A percentile compares a stretch with the other conserved stretches of the same genome.
phyloP scores from a whole-genome alignment of 1,140 invertebrate genomes.

The Drosophila kepulauana region DNA sequence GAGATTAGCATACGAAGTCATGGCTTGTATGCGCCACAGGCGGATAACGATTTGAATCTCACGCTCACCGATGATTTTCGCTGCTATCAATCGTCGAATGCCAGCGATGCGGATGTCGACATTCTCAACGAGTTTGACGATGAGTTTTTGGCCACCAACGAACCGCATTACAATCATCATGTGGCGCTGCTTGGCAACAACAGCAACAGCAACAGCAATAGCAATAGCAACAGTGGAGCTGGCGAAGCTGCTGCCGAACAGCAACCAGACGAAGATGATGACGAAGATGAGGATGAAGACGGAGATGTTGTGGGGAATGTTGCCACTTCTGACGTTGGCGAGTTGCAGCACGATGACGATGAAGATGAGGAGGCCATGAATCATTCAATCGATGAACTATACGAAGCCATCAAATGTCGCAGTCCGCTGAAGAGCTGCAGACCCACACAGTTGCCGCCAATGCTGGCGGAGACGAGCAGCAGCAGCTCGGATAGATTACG shows the following conservation, averaged over 20 bases:
- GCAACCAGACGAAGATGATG: constrained; percentile 18
- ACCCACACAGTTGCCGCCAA: constrained; percentile 27
- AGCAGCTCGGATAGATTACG: constrained; percentile 36
- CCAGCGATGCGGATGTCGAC: constrained; percentile 79
- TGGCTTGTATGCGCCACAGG: constrained; percentile 87
- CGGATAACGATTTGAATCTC: constrained; percentile 83
- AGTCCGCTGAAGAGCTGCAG: constrained; percentile 59
- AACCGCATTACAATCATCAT: constrained; percentile 8
- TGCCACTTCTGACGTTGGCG: neutral
- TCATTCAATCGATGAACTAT: constrained; percentile 81
- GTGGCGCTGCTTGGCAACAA: neutral
- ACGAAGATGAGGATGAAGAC: neutral
- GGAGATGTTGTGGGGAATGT: constrained; percentile 3
- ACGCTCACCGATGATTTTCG: constrained; percentile 82
- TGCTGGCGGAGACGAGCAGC: neutral
- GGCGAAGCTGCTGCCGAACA: constrained; percentile 24
- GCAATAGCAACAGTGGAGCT: constrained; percentile 7
- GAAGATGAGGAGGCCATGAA: constrained; percentile 62
- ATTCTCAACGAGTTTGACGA: constrained; percentile 79
- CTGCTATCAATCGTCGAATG: constrained; percentile 83
- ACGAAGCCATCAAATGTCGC: constrained; percentile 80
- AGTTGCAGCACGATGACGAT: constrained; percentile 16
- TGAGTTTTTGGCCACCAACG: constrained; percentile 51
- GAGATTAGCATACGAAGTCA: constrained; percentile 88
- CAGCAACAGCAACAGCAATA: neutral